Evolutionary conservation across 2,888 invertebrate genomes (phyloP), one percentile per base, ranked within the genome.

Genomic region (Pseudoips prasinana): DNA sequence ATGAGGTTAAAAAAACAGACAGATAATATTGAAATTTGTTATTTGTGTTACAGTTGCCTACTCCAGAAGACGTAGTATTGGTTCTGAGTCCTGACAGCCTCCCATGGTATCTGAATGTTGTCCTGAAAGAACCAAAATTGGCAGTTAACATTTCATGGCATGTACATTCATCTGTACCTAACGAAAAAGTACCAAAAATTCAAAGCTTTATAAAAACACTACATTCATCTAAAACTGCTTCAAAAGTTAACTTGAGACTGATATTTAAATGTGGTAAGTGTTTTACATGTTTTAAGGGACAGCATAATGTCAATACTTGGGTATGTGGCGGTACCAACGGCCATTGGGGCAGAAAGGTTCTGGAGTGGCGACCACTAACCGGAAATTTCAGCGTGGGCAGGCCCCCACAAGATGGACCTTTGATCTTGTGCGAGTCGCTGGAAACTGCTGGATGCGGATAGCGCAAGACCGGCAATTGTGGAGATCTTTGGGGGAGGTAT

Each of bases 261-360:
- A 94, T 96, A 64, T 95, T 95, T 92, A 95, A 94, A 88, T 85
- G 91, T 79, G 92, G 94, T 94, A 89, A 89, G 82, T 70, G 18
- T 30, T 3, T 3, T 14, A 22, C 11, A 27, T 25, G 23, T 18
- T 20, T 34, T 25, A 22, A 19, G 14, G 14, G 14, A 14, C 14
- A 14, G 14, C 14, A 14, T 5, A 14, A 5, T 14, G n/a, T n/a
- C n/a, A n/a, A n/a, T n/a, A n/a, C n/a, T n/a, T n/a, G n/a, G n/a
- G n/a, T n/a, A n/a, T n/a, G n/a, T n/a, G n/a, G n/a, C n/a, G n/a
- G n/a, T n/a, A n/a, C n/a, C n/a, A n/a, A n/a, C n/a, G n/a, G n/a
- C n/a, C n/a, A n/a, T n/a, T n/a, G n/a, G n/a, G n/a, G n/a, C n/a
- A n/a, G n/a, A n/a, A n/a, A n/a, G n/a, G n/a, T n/a, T n/a, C n/a